A percentile compares a stretch with the other conserved stretches of the same genome.
Evolutionary conservation across 2,888 invertebrate species (phyloP).

Genomic region (Cerastoderma edule): DNA sequence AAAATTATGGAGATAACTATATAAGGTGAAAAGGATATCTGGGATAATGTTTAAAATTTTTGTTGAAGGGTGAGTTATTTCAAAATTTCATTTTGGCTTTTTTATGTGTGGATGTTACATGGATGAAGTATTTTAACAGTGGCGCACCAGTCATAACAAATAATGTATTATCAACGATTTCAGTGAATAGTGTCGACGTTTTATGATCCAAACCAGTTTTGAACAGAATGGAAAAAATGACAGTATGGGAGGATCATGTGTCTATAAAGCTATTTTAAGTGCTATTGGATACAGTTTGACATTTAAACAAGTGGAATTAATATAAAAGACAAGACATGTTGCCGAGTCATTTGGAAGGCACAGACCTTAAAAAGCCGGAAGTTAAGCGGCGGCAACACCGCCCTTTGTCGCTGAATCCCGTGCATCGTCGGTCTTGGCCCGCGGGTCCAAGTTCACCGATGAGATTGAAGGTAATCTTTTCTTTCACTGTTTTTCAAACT

Average conservation of each 20-base stretch:
- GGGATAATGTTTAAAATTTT: constrained; percentile 22
- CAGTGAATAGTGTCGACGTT: too few relatives aligned
- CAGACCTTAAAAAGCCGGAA: constrained; percentile 36
- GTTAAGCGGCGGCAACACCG: constrained; percentile 61
- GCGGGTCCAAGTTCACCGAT: constrained; percentile 62
- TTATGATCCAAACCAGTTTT: not conserved
- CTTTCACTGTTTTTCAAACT: too few relatives aligned
- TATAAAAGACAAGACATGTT: constrained; percentile 45
- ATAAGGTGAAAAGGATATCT: too few relatives aligned
- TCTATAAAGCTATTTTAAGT: not conserved
- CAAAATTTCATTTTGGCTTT: constrained; percentile 13
- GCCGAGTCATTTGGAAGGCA: constrained; percentile 27
- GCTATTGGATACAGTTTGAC: not conserved
- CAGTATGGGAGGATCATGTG: constrained; percentile 2
- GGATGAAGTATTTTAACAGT: constrained; percentile 9
- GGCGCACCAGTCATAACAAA: not conserved
- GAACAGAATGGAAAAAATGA: constrained; percentile 1
- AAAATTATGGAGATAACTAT: too few relatives aligned
- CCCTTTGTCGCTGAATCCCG: constrained; percentile 57
- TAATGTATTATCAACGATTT: not conserved
- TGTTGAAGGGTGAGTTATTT: constrained; percentile 17
- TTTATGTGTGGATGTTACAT: not conserved
- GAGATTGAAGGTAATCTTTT: constrained; percentile 67
- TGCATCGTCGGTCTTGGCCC: constrained; percentile 73
- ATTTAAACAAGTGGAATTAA: not conserved